A percentile compares a stretch with the other conserved stretches of the same genome.
phyloP scores from a whole-genome alignment of 2,888 invertebrate species.

The Celastrina argiolus region DNA sequence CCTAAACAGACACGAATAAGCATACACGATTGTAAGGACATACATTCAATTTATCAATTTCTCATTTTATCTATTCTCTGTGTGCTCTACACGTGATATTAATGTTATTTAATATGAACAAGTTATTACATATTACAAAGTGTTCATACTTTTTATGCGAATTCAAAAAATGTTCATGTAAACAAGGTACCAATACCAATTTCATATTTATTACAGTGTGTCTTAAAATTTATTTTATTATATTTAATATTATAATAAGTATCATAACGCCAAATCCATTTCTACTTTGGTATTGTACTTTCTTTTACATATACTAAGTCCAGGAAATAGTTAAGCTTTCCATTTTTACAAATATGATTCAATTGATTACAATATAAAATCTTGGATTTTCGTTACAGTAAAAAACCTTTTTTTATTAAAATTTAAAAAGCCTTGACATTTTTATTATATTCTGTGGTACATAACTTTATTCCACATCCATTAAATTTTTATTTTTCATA shows the following conservation, averaged over 20 bases:
- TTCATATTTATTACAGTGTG: background rate
- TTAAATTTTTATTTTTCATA: no score
- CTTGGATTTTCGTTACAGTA: background rate
- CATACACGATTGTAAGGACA: no score
- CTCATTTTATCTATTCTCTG: no score
- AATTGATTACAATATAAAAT: background rate
- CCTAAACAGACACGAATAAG: no score
- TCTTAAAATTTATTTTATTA: background rate
- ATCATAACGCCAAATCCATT: background rate
- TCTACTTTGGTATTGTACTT: conserved; percentile 6
- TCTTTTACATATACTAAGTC: background rate
- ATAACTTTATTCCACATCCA: no score
- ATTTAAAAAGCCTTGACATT: background rate
- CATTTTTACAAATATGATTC: background rate
- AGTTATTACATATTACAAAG: background rate
- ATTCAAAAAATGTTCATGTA: background rate
- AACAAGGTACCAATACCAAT: background rate
- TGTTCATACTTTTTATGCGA: no score
- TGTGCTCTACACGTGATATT: no score
- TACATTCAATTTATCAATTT: no score
- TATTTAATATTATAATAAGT: background rate
- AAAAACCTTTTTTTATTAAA: background rate
- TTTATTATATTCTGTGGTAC: no score
- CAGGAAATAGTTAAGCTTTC: background rate
- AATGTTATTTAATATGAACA: no score